Evolutionary conservation across 30 jellyfish, hydroid and myxozoan genomes (phyloP).

Genomic region (Haliclystus octoradiatus): DNA sequence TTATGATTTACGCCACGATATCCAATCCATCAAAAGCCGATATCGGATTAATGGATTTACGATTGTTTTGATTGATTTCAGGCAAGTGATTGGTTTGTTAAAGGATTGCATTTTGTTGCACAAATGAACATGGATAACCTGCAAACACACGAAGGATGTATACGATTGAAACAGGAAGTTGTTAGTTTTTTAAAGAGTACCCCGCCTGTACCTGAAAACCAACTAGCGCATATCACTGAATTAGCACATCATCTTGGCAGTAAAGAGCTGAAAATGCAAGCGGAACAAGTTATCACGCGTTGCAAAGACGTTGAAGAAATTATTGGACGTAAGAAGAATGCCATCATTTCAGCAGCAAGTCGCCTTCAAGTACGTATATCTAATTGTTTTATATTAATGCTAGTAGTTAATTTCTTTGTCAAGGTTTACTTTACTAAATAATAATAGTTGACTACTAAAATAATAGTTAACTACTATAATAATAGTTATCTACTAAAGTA

Average conservation of each 20-base stretch:
- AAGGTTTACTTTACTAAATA: too few relatives aligned
- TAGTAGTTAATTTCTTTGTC: too few relatives aligned
- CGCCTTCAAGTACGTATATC: constrained; percentile 64
- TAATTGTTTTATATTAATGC: too few relatives aligned
- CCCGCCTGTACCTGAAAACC: constrained; percentile 58
- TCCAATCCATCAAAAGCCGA: background rate
- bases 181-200: constrained; percentile 25
- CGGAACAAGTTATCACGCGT: constrained; percentile 76
- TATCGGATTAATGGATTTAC: background rate
- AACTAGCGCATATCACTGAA: constrained; percentile 85
- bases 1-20: background rate
- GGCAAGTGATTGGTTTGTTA: constrained; percentile 95
- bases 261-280: constrained; percentile 73
- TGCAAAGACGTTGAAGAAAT: constrained; percentile 84
- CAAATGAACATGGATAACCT: constrained; percentile 96
- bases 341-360: constrained; percentile 57
- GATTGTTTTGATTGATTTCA: constrained; percentile 1
- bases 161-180: constrained; percentile 29
- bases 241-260: constrained; percentile 96
- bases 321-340: constrained; percentile 52
- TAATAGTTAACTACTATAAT: too few relatives aligned
- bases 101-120: constrained; percentile 81
- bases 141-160: constrained; percentile 80
- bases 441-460: too few relatives aligned
- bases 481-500: too few relatives aligned